Base-by-base conservation (phyloP, 1,140 invertebrate genomes). In the Condylostylus longicornis region DNA sequence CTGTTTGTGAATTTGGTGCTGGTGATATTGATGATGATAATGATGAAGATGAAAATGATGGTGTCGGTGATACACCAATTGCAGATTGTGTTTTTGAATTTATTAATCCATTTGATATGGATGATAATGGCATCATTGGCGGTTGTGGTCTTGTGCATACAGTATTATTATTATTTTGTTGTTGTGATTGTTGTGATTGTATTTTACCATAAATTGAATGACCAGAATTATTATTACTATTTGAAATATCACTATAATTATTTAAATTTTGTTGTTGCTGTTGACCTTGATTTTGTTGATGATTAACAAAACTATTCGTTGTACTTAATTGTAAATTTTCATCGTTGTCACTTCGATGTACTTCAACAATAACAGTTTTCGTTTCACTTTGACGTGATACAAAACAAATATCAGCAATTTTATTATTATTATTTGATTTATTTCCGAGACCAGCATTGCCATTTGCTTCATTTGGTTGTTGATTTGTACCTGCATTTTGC, bases 291-390 rank as follows among this genome's bases (percentile, higher is more conserved):
- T 13, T 29, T 41, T 20, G 27, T 22, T 17, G 23, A 13, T 23
- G 29, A 13, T 27, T 10, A 10, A 10, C 25, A 13, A 27, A 10
- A 21, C 20, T 14, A 42, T 35, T 14, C 34, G 31, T 19, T 37
- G 38, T 10, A 51, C 47, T 13, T 53, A 50, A 21, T 45, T n/a
- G n/a, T n/a, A n/a, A n/a, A n/a, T n/a, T n/a, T n/a, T n/a, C n/a
- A 27, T 27, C 25, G 25, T 10, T 42, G 35, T 63, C 54, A 41
- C 51, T 62, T 42, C 64, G 53, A 44, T 74, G 72, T 2, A 75
- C 70, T 53, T 76, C 72, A 10, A 74, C 72, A 27, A 74, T 61
- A 35, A 73, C 68, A 1, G 69, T 72, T 51, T 70, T 71, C 18
- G 67, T 71, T 20, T 72, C 67, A 29, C 53, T 62, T 35, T 49